Percentiles rank a stretch among this genome's conserved stretches.
phyloP scores from a whole-genome alignment of 2,888 invertebrate genomes.

The Gastrophysa polygoni region DNA sequence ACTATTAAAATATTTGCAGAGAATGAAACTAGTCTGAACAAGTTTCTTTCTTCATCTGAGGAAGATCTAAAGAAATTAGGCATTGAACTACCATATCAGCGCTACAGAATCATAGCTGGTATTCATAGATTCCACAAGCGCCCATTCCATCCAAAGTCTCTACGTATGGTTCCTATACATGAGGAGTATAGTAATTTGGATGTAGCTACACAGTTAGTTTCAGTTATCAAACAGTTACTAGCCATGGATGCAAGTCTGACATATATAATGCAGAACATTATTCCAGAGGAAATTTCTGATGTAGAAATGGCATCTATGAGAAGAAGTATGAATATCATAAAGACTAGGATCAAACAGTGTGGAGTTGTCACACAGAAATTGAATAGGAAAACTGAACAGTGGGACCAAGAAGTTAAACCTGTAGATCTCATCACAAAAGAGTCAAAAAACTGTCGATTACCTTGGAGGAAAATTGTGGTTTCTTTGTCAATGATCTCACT shows the following conservation, averaged over 20 bases:
- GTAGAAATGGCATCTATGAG: constrained; percentile 29
- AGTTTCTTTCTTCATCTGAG: constrained; percentile 65
- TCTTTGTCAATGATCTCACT: constrained; percentile 28
- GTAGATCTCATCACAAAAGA: constrained; percentile 60
- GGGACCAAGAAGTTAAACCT: constrained; percentile 59
- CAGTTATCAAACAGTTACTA: constrained; percentile 64
- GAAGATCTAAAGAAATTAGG: constrained; percentile 64
- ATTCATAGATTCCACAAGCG: constrained; percentile 65
- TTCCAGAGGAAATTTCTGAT: constrained; percentile 36
- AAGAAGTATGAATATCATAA: constrained; percentile 26
- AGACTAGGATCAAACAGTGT: constrained; percentile 25
- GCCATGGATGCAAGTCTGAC: constrained; percentile 64
- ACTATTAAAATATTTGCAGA: constrained; percentile 60
- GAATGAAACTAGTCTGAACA: constrained; percentile 61
- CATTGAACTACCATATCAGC: constrained; percentile 65
- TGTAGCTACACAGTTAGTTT: constrained; percentile 62
- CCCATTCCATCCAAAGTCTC: constrained; percentile 62
- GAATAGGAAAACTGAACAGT: constrained; percentile 51
- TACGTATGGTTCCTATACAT: constrained; percentile 49
- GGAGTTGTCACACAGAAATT: constrained; percentile 25
- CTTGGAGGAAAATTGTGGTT: constrained; percentile 41
- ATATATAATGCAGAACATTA: constrained; percentile 61
- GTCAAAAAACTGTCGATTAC: constrained; percentile 32
- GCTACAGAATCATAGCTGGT: constrained; percentile 62
- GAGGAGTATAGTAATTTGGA: constrained; percentile 61